Evolutionary conservation across 2,888 invertebrate genomes (phyloP).

Genomic region (Metacarcinus magister): DNA sequence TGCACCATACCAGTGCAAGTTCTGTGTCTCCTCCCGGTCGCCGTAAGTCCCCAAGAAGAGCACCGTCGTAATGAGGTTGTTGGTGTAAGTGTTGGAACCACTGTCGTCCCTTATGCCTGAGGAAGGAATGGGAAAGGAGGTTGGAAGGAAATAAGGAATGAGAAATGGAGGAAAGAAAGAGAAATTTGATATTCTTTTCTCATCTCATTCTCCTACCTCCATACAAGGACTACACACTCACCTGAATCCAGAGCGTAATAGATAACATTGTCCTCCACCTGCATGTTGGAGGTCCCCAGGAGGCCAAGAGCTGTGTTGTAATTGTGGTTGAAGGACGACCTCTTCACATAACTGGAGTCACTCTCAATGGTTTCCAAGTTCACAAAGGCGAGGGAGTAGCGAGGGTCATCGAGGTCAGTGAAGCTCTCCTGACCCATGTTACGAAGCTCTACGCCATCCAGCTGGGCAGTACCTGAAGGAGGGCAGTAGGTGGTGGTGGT

Average conservation of each 20-base stretch:
- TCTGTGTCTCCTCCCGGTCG: constrained; percentile 63
- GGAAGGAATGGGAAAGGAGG: not conserved
- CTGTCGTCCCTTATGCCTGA: constrained; percentile 78
- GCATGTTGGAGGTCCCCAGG: constrained; percentile 65
- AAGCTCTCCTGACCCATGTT: constrained; percentile 79
- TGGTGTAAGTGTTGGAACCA: constrained; percentile 57
- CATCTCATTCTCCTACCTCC: too few species aligned
- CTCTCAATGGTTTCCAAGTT: constrained; percentile 33
- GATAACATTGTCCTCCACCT: constrained; percentile 78
- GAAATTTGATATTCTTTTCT: too few species aligned
- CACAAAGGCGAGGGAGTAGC: constrained; percentile 76
- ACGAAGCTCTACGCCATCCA: constrained; percentile 74
- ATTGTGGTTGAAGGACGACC: constrained; percentile 79
- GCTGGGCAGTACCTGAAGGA: constrained; percentile 65
- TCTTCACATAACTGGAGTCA: constrained; percentile 70
- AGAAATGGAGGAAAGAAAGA: not conserved
- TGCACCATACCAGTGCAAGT: constrained; percentile 70
- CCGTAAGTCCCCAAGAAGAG: constrained; percentile 77
- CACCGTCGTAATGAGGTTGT: constrained; percentile 72
- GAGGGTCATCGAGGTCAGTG: constrained; percentile 71
- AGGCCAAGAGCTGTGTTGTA: constrained; percentile 78
- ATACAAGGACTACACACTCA: constrained; percentile 53
- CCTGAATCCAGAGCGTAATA: constrained; percentile 75
- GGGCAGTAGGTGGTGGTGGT: not conserved
- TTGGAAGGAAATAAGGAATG: not conserved